These are phyloP conservation scores for Euura saliciscinereae DNA, from an alignment of 1,140 invertebrate genomes.

Conservation along the genomic window DNA sequence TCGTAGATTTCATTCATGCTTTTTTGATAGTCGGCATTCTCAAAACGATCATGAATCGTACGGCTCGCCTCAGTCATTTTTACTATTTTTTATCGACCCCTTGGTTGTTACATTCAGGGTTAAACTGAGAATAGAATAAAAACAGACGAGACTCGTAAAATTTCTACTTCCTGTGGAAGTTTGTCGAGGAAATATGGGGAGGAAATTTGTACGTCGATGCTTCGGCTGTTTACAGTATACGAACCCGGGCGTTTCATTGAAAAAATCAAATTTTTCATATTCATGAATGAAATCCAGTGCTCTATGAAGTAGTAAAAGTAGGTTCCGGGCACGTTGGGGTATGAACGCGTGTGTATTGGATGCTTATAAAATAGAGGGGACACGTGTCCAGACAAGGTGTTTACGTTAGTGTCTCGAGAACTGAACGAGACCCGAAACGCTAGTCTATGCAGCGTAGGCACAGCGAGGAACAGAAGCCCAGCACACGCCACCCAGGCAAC, in stretches of 20 bases:
- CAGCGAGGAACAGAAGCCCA: background rate
- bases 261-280: background rate
- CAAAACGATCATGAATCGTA: no score
- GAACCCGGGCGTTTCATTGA: background rate
- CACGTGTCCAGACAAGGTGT: constrained; percentile 6
- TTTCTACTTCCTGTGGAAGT: no score
- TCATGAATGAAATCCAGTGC: background rate
- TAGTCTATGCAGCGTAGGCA: background rate
- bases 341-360: background rate
- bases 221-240: no score
- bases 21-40: no score
- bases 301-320: background rate
- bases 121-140: no score
- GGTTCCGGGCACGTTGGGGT: background rate
- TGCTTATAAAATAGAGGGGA: constrained; percentile 1
- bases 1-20: no score
- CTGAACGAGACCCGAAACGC: background rate
- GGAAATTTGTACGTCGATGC: no score
- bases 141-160: no score
- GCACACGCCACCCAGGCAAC: background rate
- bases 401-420: constrained; percentile 4
- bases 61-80: no score
- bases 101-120: no score
- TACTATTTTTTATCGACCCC: no score
- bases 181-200: no score